These are phyloP conservation scores for Julus scanicus DNA, from an alignment of 2,888 invertebrate species.

Conservation along the genomic window DNA sequence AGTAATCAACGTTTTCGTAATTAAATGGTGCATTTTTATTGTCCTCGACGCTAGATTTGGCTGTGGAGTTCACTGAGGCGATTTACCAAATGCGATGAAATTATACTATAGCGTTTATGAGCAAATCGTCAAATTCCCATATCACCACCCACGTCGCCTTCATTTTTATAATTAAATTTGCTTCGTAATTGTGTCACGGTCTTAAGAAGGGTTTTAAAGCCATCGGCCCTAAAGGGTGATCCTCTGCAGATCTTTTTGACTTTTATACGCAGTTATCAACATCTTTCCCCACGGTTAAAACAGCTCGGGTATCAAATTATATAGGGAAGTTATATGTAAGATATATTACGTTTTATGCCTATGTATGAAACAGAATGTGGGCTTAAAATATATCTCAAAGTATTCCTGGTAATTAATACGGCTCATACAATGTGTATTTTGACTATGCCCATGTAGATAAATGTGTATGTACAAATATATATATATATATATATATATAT, in stretches of 20 bases:
- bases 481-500: no score
- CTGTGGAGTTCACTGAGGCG: not conserved
- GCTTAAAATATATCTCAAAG: no score
- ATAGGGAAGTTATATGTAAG: no score
- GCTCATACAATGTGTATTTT: no score
- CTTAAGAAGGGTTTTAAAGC: not conserved
- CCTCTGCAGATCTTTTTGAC: not conserved
- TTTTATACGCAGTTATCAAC: not conserved
- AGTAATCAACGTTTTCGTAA: not conserved
- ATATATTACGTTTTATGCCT: no score
- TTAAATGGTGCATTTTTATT: not conserved
- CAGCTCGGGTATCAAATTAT: no score
- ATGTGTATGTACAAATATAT: no score
- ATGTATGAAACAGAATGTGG: no score
- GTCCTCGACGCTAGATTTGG: not conserved
- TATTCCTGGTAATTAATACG: no score
- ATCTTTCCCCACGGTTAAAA: not conserved
- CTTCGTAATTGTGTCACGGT: not conserved
- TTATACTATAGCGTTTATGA: not conserved
- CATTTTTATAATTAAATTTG: slow-evolving; percentile 35
- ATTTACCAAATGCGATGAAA: not conserved
- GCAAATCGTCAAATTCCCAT: not conserved
- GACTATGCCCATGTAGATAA: no score
- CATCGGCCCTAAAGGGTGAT: not conserved
- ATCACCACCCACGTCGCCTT: not conserved